Base-by-base conservation (phyloP, 2,797 vertebrate species). In the Mormyrus hasselquistii region DNA sequence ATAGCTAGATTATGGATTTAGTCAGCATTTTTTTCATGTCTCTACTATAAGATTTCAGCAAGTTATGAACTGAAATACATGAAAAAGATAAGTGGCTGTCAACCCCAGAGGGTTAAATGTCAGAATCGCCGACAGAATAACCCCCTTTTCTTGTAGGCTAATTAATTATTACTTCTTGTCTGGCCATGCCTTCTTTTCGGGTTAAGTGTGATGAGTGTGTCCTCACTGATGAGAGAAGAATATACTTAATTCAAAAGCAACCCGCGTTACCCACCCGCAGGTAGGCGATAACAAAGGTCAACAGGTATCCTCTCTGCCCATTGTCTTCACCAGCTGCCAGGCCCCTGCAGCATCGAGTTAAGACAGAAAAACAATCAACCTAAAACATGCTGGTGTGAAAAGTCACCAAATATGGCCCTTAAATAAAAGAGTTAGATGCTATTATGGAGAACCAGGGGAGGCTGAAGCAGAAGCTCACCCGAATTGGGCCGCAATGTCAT, bases 281-380 rank as follows among this genome's bases (percentile, higher is more conserved):
- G 94, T 99, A 99, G 91, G 99, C 98, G 5, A 99, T 99, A 94
- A 99, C 96, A 93, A 98, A 99, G 88, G 99, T 99, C 94, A 99
- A 94, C 97, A 99, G 97, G 95, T 99, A 99, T 92, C 99, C 99
- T 94, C 98, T 97, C 94, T 99, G 99, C 89, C 99, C 99, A 94
- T 99, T 99, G 96, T 99, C 99, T 96, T 99, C 99, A 95, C 99
- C 99, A 94, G 97, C 98, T 94, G 99, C 98, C 95, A 99, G 96
- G 90, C 99, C 99, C 92, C 99, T 99, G 94, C 86, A 97, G 47
- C 79, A 96, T 69, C 1, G 0, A 14, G 25, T 69, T 34, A 69
- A 69, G 25, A 94, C 93, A 94, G 94, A 90, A 76, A 44, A 76
- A 19, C 16, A 76, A 41, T 44, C 10, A 34, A 69, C 73, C 34